Conservation (phyloP, 2,888 invertebrate species). For the Cantharis rufa region DNA sequence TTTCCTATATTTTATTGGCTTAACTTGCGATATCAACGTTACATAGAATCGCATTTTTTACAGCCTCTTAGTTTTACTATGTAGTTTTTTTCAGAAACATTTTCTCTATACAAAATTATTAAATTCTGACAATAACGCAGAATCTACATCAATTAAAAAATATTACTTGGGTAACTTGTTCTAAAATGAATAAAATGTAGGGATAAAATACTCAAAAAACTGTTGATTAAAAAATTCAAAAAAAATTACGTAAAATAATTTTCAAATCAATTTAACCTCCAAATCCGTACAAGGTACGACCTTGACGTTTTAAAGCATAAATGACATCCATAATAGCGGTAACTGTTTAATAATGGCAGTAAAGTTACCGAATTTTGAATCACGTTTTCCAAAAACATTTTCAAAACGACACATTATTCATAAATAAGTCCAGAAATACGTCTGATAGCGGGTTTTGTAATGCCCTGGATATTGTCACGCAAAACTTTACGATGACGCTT, state of each 20-base stretch:
- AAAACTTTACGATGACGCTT: conserved; percentile 10
- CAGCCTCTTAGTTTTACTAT: neutral
- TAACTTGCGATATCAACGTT: conserved; percentile 42
- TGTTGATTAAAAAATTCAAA: neutral
- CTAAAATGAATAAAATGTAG: neutral
- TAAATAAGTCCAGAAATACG: conserved; percentile 51
- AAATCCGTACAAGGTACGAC: conserved; percentile 69
- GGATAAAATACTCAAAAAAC: neutral
- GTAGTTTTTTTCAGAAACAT: neutral
- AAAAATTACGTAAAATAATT: too few relatives aligned
- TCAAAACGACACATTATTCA: neutral
- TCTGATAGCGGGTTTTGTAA: conserved; percentile 41
- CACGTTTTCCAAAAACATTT: neutral
- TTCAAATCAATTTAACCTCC: neutral
- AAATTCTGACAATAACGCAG: neutral
- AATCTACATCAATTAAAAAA: neutral
- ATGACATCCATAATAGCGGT: conserved; percentile 89
- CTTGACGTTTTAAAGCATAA: conserved; percentile 83
- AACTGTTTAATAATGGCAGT: too few relatives aligned
- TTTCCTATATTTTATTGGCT: conserved; percentile 38
- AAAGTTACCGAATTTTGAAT: neutral
- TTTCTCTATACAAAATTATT: neutral
- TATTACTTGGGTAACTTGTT: too few relatives aligned
- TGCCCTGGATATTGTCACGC: conserved; percentile 3
- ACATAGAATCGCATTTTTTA: neutral